These are phyloP conservation scores for Nebria salina DNA, from an alignment of 2,888 invertebrate species.

Conservation along the genomic window DNA sequence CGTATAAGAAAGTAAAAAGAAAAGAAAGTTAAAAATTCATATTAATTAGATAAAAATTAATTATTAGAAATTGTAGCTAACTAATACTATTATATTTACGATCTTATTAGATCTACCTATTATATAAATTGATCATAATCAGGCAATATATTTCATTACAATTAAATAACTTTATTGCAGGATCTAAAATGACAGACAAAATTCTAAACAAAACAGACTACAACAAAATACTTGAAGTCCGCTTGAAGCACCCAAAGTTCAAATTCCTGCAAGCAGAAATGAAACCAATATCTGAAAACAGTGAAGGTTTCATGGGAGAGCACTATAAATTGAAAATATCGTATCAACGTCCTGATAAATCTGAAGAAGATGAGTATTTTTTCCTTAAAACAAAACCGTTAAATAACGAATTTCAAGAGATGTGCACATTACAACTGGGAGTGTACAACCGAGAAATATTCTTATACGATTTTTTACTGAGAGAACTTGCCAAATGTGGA, in stretches of 20 bases:
- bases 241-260: conserved; percentile 20
- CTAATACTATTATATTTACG: no score
- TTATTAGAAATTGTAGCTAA: no score
- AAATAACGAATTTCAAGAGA: conserved; percentile 10
- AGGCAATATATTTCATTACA: not conserved
- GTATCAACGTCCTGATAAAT: conserved; percentile 34
- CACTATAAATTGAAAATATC: conserved; percentile 49
- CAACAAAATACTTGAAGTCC: conserved; percentile 25
- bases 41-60: no score
- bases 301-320: conserved; percentile 51
- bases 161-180: not conserved
- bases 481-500: conserved; percentile 49
- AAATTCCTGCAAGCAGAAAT: conserved; percentile 46
- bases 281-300: conserved; percentile 48
- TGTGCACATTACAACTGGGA: conserved; percentile 5
- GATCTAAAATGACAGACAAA: not conserved
- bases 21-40: no score
- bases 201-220: conserved; percentile 10
- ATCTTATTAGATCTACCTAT: no score
- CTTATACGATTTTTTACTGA: conserved; percentile 53
- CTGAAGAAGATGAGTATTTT: conserved; percentile 3
- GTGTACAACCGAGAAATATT: conserved; percentile 57
- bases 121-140: no score
- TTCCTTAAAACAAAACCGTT: conserved; percentile 34
- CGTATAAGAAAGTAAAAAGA: no score